Evolutionary conservation across 2,888 invertebrate genomes (phyloP).

Genomic region (Cotesia congregata): DNA sequence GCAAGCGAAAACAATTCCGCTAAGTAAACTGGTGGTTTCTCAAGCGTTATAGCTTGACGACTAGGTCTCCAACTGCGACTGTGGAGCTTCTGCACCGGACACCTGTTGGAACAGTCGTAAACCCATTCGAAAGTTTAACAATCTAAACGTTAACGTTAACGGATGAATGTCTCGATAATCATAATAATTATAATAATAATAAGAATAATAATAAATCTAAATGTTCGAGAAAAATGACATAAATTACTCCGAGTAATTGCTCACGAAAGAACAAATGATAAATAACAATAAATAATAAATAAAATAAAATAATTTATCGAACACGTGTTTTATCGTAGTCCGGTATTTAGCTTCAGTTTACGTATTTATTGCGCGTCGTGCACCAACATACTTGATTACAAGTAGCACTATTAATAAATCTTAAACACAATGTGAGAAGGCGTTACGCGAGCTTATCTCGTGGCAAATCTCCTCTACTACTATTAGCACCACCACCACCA

Average conservation of each 20-base stretch:
- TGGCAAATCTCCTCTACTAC: conserved; percentile 44
- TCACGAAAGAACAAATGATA: not conserved
- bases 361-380: conserved; percentile 24
- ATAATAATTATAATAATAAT: no score
- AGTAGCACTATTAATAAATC: conserved; percentile 58
- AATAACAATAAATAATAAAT: not conserved
- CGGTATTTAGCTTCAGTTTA: conserved; percentile 21
- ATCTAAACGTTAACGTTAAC: not conserved
- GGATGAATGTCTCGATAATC: not conserved
- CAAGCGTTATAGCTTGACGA: not conserved
- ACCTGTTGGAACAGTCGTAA: not conserved
- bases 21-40: not conserved
- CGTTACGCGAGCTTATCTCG: conserved; percentile 51
- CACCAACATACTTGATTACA: conserved; percentile 53
- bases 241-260: not conserved
- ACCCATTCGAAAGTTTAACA: conserved; percentile 1
- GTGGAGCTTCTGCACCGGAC: not conserved
- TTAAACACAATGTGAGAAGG: conserved; percentile 50
- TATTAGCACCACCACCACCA: conserved; percentile 42
- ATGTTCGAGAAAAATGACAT: no score
- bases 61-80: not conserved
- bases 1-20: not conserved
- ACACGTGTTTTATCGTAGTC: conserved; percentile 23
- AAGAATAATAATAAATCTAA: no score
- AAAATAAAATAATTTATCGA: conserved; percentile 15